phyloP scores from a whole-genome alignment of 92 coral and sea anemone genomes.

The Palythoa heliodiscus region DNA sequence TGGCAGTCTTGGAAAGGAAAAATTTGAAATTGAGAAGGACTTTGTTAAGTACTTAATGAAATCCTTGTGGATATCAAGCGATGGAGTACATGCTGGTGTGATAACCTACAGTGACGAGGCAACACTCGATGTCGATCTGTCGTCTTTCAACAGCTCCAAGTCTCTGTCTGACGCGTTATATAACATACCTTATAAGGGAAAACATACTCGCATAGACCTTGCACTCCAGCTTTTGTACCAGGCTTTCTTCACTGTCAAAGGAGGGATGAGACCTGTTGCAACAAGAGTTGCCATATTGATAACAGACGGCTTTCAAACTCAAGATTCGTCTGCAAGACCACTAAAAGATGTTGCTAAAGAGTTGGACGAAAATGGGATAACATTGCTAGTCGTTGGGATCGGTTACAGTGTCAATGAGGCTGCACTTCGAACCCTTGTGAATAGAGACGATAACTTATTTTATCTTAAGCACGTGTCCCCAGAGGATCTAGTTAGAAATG shows the following conservation, averaged over 20 bases:
- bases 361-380: background rate
- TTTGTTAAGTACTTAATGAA: constrained; percentile 66
- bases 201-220: constrained; percentile 77
- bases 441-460: background rate
- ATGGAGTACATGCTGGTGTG: constrained; percentile 60
- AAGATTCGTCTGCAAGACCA: constrained; percentile 46
- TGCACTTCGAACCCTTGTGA: background rate
- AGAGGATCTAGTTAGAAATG: background rate
- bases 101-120: constrained; percentile 69
- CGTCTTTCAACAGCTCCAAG: background rate
- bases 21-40: constrained; percentile 59
- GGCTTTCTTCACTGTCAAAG: constrained; percentile 57
- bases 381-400: background rate
- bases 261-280: constrained; percentile 67
- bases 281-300: constrained; percentile 74
- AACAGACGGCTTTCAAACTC: constrained; percentile 84
- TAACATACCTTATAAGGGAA: constrained; percentile 58
- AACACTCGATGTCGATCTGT: constrained; percentile 38
- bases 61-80: constrained; percentile 58
- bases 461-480: background rate
- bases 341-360: constrained; percentile 27
- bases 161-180: constrained; percentile 56
- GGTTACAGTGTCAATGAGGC: background rate
- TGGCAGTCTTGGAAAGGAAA: constrained; percentile 56
- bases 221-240: constrained; percentile 65